Evolutionary conservation across 2,888 invertebrate genomes (phyloP).

Genomic region (Seira ritae): DNA sequence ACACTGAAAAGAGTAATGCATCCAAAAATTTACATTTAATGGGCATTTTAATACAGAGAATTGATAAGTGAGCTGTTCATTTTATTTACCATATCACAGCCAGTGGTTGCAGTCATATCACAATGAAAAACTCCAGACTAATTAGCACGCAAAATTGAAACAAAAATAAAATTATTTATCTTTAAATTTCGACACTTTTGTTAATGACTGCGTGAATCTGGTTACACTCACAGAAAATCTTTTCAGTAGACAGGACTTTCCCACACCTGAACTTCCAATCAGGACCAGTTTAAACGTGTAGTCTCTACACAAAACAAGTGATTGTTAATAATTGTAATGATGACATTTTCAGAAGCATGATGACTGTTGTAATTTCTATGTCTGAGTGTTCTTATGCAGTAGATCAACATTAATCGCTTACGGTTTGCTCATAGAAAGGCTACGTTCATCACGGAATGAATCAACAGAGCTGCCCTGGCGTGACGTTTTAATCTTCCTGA

Average conservation of each 20-base stretch:
- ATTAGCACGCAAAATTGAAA: constrained; percentile 16
- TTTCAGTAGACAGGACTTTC: constrained; percentile 57
- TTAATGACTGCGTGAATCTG: too few species aligned
- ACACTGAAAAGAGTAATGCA: constrained; percentile 48
- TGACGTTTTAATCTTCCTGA: too few species aligned
- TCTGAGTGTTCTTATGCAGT: too few species aligned
- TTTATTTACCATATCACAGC: constrained; percentile 72
- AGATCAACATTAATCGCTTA: too few species aligned
- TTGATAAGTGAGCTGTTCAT: too few species aligned
- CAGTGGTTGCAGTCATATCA: constrained; percentile 61
- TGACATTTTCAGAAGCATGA: not conserved
- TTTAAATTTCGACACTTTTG: too few species aligned
- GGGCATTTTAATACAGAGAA: too few species aligned
- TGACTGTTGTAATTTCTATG: constrained; percentile 5
- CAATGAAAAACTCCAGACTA: constrained; percentile 59
- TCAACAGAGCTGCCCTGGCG: not conserved
- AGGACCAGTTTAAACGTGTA: constrained; percentile 63
- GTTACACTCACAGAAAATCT: constrained; percentile 52
- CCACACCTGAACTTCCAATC: constrained; percentile 59
- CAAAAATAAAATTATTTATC: constrained; percentile 7
- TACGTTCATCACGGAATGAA: constrained; percentile 26
- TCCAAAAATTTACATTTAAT: constrained; percentile 1
- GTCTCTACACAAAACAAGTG: constrained; percentile 34
- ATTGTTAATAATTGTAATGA: not conserved
- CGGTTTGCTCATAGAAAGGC: constrained; percentile 47